These are phyloP conservation scores for Plagodis pulveraria DNA, from an alignment of 2,888 invertebrate genomes.

Conservation along the genomic window DNA sequence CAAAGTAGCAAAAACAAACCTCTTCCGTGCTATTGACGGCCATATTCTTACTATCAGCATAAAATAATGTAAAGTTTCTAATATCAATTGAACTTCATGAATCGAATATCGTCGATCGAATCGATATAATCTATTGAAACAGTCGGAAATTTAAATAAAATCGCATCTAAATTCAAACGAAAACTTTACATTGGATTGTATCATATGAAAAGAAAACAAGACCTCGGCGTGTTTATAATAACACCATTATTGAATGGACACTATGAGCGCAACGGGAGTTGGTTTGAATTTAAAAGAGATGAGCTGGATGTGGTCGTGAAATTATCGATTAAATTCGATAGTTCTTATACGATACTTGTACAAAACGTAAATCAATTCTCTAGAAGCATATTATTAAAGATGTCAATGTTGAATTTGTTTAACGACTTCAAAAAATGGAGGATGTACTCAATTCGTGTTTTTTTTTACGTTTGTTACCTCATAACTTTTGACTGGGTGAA, in stretches of 20 bases:
- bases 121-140: slow-evolving; percentile 43
- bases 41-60: slow-evolving; percentile 9
- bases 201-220: slow-evolving; percentile 30
- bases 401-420: too few relatives aligned
- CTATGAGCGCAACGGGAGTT: slow-evolving; percentile 33
- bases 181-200: slow-evolving; percentile 39
- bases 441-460: too few relatives aligned
- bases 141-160: slow-evolving; percentile 52
- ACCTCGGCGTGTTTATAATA: slow-evolving; percentile 25
- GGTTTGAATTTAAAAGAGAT: slow-evolving; percentile 7
- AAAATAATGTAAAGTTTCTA: slow-evolving; percentile 18
- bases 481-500: too few relatives aligned
- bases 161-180: slow-evolving; percentile 50
- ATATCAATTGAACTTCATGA: slow-evolving; percentile 35
- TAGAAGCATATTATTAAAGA: too few relatives aligned
- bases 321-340: too few relatives aligned
- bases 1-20: too few relatives aligned
- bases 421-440: too few relatives aligned
- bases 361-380: too few relatives aligned
- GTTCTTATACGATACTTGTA: too few relatives aligned
- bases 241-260: slow-evolving; percentile 22
- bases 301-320: too few relatives aligned
- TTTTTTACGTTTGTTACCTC: too few relatives aligned
- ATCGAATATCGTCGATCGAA: slow-evolving; percentile 37
- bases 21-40: slow-evolving; percentile 8